These are phyloP conservation scores for Sebastes trivittatus DNA, from an alignment of 2,797 vertebrate genomes.

Conservation along the genomic window DNA sequence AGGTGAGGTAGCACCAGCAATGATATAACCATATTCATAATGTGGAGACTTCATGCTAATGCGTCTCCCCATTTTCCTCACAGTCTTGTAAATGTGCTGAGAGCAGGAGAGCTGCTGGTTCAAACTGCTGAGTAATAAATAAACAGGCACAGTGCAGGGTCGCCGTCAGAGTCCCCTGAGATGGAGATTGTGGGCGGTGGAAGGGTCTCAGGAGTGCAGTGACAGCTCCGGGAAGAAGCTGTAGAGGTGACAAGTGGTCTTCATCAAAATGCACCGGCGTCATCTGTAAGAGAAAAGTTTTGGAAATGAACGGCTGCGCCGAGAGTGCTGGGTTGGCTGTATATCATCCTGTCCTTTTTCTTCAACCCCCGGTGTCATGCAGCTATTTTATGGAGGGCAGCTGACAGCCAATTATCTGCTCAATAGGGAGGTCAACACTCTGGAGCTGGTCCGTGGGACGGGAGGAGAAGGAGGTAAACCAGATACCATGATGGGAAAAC, in stretches of 20 bases:
- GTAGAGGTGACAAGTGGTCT: slow-evolving; percentile 63
- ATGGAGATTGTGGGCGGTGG: slow-evolving; percentile 10
- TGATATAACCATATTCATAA: not conserved
- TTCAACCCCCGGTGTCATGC: slow-evolving; percentile 57
- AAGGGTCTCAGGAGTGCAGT: slow-evolving; percentile 21
- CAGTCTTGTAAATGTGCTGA: slow-evolving; percentile 3
- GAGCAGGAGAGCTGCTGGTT: not conserved
- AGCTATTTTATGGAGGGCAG: slow-evolving; percentile 66
- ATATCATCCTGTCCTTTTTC: slow-evolving; percentile 63
- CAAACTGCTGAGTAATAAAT: slow-evolving; percentile 39
- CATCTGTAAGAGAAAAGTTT: slow-evolving; percentile 58
- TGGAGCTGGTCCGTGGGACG: slow-evolving; percentile 38
- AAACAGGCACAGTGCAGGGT: slow-evolving; percentile 18
- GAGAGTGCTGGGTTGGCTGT: slow-evolving; percentile 45
- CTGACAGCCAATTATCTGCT: slow-evolving; percentile 78
- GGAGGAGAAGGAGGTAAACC: slow-evolving; percentile 36
- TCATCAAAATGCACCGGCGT: slow-evolving; percentile 55
- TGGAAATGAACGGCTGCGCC: slow-evolving; percentile 52
- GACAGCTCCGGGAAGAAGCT: slow-evolving; percentile 58
- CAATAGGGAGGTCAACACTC: slow-evolving; percentile 65
- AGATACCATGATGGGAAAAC: slow-evolving; percentile 24
- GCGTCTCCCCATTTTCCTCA: not conserved
- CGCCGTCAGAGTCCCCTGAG: not conserved
- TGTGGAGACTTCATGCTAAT: not conserved
- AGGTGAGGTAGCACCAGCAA: not conserved